Evolutionary conservation across 2,888 invertebrate genomes (phyloP), one percentile per base, ranked within the genome.

Genomic region (Sphinx pinastri): DNA sequence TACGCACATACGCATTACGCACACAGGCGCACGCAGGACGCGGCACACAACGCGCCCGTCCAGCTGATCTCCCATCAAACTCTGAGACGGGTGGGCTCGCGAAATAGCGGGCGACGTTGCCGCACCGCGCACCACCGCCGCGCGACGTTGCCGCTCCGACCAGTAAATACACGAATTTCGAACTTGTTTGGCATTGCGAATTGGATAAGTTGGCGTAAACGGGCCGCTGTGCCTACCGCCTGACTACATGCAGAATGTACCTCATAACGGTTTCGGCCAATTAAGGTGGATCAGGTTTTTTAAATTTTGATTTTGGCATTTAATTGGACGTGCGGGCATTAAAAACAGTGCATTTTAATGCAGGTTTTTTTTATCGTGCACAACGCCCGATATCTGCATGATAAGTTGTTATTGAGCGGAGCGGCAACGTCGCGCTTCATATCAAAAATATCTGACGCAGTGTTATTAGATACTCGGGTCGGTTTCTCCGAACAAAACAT

Each of bases 121-220:
- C 88, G 79, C 83, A 68, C 63, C 51, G 70, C 71, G 68, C 72
- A 68, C 68, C 70, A 67, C 45, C 38, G 12, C 38, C 69, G 75
- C 69, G 76, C 75, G 75, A 73, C 78, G 88, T 88, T 90, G 90
- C 87, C 88, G 81, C 80, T 79, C 80, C 80, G 83, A 68, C 55
- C 45, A 69, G 85, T 85, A 81, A 84, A 86, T 83, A 87, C 82
- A 84, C 84, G 81, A 83, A 86, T 81, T 85, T 85, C 86, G 81
- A 84, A 84, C 84, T 87, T 86, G 87, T 86, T 88, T 87, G 84
- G 83, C 82, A 85, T 85, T 86, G 86, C 85, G 81, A 87, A 84
- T 83, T 81, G 81, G 81, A 81, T 83, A 84, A 81, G 81, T 80
- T 81, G 75, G 78, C 69, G 69, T 69, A 69, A 69, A 69, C 69